phyloP scores from a whole-genome alignment of 2,888 invertebrate species.

The Callyntrura guangdongensis region DNA sequence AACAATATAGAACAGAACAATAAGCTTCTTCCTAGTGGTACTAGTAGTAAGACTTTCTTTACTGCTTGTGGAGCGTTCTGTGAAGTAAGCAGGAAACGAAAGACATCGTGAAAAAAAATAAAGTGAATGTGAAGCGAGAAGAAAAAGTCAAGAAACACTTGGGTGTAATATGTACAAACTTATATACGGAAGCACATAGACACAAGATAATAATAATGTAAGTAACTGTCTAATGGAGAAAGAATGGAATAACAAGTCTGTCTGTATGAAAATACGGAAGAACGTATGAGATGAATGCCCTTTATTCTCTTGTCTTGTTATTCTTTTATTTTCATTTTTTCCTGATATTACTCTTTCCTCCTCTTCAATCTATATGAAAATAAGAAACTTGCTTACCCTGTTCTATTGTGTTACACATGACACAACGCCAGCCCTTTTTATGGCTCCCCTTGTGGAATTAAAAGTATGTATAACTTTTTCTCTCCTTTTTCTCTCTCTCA shows the following conservation, averaged over 20 bases:
- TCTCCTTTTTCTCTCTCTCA: neutral
- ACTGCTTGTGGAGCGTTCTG: neutral
- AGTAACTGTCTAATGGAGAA: neutral
- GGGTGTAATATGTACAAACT: neutral
- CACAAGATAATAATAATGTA: neutral
- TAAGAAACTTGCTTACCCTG: constrained; percentile 3
- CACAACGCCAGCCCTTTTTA: constrained; percentile 26
- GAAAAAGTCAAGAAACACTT: constrained; percentile 55
- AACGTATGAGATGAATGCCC: constrained; percentile 8
- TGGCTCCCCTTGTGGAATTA: constrained; percentile 60
- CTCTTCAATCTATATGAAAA: constrained; percentile 45
- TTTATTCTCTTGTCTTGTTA: neutral
- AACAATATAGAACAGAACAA: neutral
- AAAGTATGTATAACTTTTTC: constrained; percentile 22
- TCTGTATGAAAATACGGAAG: neutral
- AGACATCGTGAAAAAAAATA: neutral
- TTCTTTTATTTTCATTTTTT: neutral
- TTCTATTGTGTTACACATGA: constrained; percentile 1
- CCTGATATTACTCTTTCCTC: neutral
- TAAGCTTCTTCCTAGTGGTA: neutral
- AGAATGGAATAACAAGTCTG: neutral
- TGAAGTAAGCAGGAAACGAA: constrained; percentile 10
- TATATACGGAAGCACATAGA: neutral
- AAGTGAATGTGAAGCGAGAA: constrained; percentile 60
- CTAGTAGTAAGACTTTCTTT: neutral